Evolutionary conservation across 35 echinoderm and acorn worm genomes (phyloP).

Genomic region (Acanthaster planci): DNA sequence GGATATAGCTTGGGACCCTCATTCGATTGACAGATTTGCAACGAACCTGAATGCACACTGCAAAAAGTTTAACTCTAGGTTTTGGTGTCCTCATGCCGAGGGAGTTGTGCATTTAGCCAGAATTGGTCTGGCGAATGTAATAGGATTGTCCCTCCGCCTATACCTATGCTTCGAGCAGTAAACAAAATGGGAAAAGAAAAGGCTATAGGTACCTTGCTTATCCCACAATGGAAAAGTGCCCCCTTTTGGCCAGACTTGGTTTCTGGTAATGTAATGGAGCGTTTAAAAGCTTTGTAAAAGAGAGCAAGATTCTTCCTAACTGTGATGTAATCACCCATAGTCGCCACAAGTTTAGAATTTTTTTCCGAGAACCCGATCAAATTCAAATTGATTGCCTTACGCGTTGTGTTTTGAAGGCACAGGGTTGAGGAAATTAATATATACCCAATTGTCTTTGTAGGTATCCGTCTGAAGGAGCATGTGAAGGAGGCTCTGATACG

Average conservation of each 20-base stretch:
- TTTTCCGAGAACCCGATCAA: no score
- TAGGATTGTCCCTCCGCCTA: constrained; percentile 37
- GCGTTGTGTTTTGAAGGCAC: no score
- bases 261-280: neutral
- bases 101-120: constrained; percentile 34
- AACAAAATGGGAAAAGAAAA: constrained; percentile 27
- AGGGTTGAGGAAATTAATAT: neutral
- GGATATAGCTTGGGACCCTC: constrained; percentile 41
- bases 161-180: neutral
- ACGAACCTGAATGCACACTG: constrained; percentile 28
- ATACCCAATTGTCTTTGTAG: neutral
- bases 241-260: neutral
- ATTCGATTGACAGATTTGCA: constrained; percentile 47
- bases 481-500: neutral
- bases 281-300: no score
- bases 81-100: constrained; percentile 28
- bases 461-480: neutral
- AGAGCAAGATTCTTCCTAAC: no score
- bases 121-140: constrained; percentile 7
- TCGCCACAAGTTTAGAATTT: no score
- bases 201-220: constrained; percentile 10
- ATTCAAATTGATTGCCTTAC: no score
- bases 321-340: no score
- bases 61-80: constrained; percentile 29
- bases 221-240: constrained; percentile 33